A percentile compares a stretch with the other conserved stretches of the same genome.
phyloP scores from a whole-genome alignment of 2,113 vertebrate species.

The Chroicocephalus ridibundus region DNA sequence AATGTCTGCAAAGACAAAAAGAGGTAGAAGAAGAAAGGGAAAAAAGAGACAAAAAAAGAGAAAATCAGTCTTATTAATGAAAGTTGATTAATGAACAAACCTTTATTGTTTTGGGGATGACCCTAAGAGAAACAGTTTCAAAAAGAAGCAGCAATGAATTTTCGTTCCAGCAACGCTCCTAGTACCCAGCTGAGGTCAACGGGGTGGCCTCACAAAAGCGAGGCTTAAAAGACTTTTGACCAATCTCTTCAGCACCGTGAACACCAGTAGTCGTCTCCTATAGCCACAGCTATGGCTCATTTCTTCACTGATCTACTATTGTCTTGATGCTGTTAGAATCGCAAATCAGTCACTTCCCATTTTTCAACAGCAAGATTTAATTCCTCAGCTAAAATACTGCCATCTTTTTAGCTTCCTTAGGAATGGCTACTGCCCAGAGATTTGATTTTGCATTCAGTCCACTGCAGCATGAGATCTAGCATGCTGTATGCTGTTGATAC shows the following conservation, averaged over 20 bases:
- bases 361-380: neutral
- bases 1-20: neutral
- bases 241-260: neutral
- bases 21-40: neutral
- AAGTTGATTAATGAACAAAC: neutral
- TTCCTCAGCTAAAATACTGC: neutral
- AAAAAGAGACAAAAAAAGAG: neutral
- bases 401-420: neutral
- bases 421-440: neutral
- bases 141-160: neutral
- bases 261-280: neutral
- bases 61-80: neutral
- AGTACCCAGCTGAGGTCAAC: neutral
- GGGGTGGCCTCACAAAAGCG: neutral
- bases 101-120: neutral
- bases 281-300: neutral
- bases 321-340: neutral
- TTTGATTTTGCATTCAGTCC: neutral
- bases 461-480: neutral
- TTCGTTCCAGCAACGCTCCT: neutral
- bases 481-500: neutral
- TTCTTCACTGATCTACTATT: neutral
- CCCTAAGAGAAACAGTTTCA: neutral
- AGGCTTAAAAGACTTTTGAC: neutral
- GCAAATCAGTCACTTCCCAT: neutral